Percentiles rank a stretch among this genome's conserved stretches.
These are phyloP conservation scores for Psittacula echo DNA, from an alignment of 2,797 vertebrate species.

Conservation along the genomic window DNA sequence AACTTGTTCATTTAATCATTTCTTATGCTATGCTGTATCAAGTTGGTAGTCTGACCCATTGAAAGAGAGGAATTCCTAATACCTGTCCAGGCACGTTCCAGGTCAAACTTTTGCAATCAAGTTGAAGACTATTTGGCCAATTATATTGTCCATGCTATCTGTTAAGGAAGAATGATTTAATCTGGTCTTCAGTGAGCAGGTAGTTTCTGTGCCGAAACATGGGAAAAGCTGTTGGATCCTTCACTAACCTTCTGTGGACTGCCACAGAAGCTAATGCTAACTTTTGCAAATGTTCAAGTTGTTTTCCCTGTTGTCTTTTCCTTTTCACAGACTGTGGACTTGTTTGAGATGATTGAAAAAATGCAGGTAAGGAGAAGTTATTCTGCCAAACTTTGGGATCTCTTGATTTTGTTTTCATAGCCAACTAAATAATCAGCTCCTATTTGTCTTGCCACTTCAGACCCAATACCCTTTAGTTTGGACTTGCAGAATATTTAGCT, in stretches of 20 bases:
- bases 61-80: background rate
- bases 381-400: background rate
- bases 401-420: background rate
- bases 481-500: background rate
- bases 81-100: background rate
- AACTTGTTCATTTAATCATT: background rate
- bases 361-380: constrained; percentile 87
- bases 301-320: constrained; percentile 12
- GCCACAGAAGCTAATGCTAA: background rate
- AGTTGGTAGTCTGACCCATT: background rate
- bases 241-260: background rate
- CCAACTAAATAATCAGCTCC: background rate
- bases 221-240: background rate
- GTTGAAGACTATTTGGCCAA: background rate
- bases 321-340: constrained; percentile 85
- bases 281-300: background rate
- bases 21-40: background rate
- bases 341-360: constrained; percentile 97
- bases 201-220: background rate
- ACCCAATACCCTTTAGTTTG: background rate
- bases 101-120: background rate
- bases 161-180: background rate
- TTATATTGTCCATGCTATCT: background rate
- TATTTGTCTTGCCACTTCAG: background rate
- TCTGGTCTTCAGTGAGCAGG: background rate